Conservation (phyloP, 2,797 vertebrate species). For the Anguilla pacifica region DNA sequence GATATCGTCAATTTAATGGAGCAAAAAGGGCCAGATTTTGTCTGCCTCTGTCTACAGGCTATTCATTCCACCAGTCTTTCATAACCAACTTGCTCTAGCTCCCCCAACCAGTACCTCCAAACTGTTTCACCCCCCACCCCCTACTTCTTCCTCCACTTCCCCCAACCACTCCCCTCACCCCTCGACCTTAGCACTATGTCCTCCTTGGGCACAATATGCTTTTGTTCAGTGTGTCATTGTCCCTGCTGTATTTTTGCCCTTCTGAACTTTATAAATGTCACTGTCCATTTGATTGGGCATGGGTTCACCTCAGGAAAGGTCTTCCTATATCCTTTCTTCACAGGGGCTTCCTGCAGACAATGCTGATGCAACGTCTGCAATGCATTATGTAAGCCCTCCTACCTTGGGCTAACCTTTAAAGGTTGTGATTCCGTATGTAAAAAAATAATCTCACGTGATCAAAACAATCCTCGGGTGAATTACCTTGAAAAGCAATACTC, state of each 20-base stretch:
- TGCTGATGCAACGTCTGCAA: neutral
- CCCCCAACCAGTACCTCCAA: neutral
- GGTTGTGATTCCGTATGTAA: neutral
- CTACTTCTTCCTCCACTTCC: neutral
- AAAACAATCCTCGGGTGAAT: neutral
- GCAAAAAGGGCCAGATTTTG: neutral
- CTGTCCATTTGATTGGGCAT: conserved; percentile 26
- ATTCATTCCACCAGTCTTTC: neutral
- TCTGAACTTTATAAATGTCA: conserved; percentile 31
- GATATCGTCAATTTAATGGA: neutral
- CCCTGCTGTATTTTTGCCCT: conserved; percentile 13
- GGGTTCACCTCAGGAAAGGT: neutral
- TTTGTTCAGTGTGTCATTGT: conserved; percentile 26
- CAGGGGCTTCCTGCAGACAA: neutral
- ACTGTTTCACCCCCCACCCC: neutral
- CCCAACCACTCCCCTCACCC: neutral
- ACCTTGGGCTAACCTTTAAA: neutral
- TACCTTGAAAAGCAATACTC: neutral
- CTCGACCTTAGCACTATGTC: neutral
- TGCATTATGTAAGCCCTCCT: conserved; percentile 13
- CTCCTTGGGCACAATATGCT: conserved; percentile 21
- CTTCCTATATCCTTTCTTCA: neutral
- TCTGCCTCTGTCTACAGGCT: neutral
- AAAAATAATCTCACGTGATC: neutral
- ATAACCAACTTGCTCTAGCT: neutral